Evolutionary conservation across 2,113 vertebrate species (phyloP), one percentile per base, ranked within the genome.

Genomic region (Brachyhypopomus gauderio): DNA sequence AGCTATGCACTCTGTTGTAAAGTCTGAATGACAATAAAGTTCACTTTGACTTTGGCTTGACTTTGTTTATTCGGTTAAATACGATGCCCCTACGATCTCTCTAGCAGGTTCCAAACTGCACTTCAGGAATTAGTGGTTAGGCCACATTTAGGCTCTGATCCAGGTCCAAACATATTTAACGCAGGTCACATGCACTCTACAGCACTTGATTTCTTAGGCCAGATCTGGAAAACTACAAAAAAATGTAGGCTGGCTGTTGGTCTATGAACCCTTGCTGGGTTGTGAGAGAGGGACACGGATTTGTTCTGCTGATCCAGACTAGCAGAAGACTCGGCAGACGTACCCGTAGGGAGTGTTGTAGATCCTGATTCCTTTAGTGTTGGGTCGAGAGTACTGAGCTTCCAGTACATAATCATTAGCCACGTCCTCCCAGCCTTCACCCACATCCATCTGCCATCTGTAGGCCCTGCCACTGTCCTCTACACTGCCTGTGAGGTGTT

Each of bases 341-440:
- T 86, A 93, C 92, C 92, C 90, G 4, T 85, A 86, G 3, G 14
- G 23, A 23, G 92, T 91, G 82, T 92, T 92, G 85, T 88, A 92
- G 38, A 93, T 78, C 70, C 74, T 90, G 16, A 93, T 92, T 74
- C 90, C 85, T 77, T 89, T 90, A 25, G 27, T 87, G 52, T 86
- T 81, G 4, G 92, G 91, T 56, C 86, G 87, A 0, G 86, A 90
- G 77, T 87, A 93, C 72, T 92, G 92, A n/a, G 91, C 91, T 70
- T 93, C 92, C 0, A 93, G 84, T 0, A 93, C 12, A 17, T 91
- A 85, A 84, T 92, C 90, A 14, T 92, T 88, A 1, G 34, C 63
- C 12, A 93, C 38, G 38, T 92, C 85, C 48, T 52, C 22, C 92
- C 92, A 93, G 63, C 69, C 78, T 0, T 16, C 30, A 52, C 85